A percentile compares a stretch with the other conserved stretches of the same genome.
These are phyloP conservation scores for Sabellastarte sp. DNA, from an alignment of 2,888 invertebrate species.

Conservation along the genomic window DNA sequence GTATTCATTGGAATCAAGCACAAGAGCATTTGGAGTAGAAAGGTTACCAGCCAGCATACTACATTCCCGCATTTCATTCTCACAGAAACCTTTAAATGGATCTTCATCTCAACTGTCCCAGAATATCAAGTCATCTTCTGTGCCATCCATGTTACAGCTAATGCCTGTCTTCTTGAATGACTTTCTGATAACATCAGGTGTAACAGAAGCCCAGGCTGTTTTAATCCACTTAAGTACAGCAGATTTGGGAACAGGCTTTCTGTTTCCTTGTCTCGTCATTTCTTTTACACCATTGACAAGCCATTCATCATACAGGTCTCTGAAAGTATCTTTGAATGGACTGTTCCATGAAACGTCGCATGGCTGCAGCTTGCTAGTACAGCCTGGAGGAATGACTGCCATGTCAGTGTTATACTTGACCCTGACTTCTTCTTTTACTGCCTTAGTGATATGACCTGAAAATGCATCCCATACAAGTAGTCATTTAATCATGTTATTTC, in stretches of 20 bases:
- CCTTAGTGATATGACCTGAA: background rate
- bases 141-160: conserved; percentile 1
- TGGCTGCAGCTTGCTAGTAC: conserved; percentile 4
- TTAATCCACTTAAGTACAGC: conserved; percentile 4
- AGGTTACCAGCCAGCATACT: too few relatives aligned
- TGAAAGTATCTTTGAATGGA: conserved; percentile 2
- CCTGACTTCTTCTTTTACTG: background rate
- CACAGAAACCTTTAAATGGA: background rate
- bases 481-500: too few relatives aligned
- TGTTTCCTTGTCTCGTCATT: conserved; percentile 5
- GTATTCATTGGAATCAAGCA: too few relatives aligned
- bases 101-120: background rate
- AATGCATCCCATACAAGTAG: background rate
- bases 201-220: conserved; percentile 2
- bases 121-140: conserved; percentile 3
- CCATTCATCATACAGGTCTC: conserved; percentile 10
- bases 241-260: background rate
- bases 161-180: conserved; percentile 12
- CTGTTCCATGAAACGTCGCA: conserved; percentile 5
- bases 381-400: conserved; percentile 5
- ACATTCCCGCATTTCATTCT: background rate
- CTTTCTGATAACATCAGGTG: conserved; percentile 6
- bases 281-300: background rate
- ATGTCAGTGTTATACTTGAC: conserved; percentile 4
- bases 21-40: too few relatives aligned